Evolutionary conservation across 2,888 invertebrate species (phyloP).

Genomic region (Phyllotreta cruciferae): DNA sequence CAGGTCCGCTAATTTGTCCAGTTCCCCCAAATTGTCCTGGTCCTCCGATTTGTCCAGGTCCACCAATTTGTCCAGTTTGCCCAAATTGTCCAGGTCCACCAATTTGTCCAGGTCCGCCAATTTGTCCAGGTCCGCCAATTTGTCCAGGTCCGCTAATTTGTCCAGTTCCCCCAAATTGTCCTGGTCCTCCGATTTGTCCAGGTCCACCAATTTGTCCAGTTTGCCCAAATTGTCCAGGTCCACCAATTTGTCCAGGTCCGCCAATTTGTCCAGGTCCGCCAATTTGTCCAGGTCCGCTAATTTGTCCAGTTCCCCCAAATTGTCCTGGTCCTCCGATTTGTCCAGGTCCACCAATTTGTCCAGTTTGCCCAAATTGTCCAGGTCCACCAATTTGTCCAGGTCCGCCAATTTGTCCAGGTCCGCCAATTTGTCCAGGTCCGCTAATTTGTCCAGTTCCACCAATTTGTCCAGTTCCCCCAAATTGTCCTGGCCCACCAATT

Average conservation of each 20-base stretch:
- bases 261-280: slow-evolving; percentile 30
- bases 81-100: slow-evolving; percentile 27
- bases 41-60: slow-evolving; percentile 28
- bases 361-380: slow-evolving; percentile 26
- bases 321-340: slow-evolving; percentile 31
- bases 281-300: slow-evolving; percentile 26
- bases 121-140: slow-evolving; percentile 17
- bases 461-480: slow-evolving; percentile 29
- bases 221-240: slow-evolving; percentile 31
- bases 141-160: slow-evolving; percentile 19
- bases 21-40: slow-evolving; percentile 28
- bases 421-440: slow-evolving; percentile 27
- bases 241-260: slow-evolving; percentile 17
- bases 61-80: slow-evolving; percentile 20
- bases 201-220: slow-evolving; percentile 25
- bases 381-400: slow-evolving; percentile 18
- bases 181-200: not conserved
- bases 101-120: slow-evolving; percentile 14
- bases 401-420: slow-evolving; percentile 31
- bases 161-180: slow-evolving; percentile 20
- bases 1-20: slow-evolving; percentile 31
- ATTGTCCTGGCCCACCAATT: slow-evolving; percentile 29
- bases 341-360: slow-evolving; percentile 26
- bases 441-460: slow-evolving; percentile 15
- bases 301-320: slow-evolving; percentile 27